A percentile compares a stretch with the other conserved stretches of the same genome.
These are phyloP conservation scores for Mystacides longicornis DNA, from an alignment of 2,888 invertebrate genomes.

Conservation along the genomic window DNA sequence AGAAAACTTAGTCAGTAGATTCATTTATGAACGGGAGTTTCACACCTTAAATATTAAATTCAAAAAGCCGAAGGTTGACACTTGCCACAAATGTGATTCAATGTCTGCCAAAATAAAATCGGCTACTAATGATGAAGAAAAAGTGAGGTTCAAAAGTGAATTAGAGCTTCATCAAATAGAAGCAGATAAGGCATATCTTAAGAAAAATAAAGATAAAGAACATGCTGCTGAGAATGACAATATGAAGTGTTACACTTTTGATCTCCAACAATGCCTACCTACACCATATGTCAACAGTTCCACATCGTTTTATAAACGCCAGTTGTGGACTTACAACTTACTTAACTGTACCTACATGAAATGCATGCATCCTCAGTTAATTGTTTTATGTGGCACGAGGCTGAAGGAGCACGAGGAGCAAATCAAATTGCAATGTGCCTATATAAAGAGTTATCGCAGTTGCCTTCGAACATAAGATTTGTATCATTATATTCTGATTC, in stretches of 20 bases:
- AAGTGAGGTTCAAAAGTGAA: background rate
- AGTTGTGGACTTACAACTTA: constrained; percentile 1
- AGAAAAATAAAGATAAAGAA: background rate
- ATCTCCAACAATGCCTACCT: background rate
- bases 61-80: background rate
- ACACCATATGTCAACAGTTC: background rate
- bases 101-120: background rate
- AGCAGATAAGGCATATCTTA: background rate
- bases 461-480: background rate
- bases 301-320: background rate
- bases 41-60: background rate
- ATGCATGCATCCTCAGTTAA: background rate
- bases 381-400: background rate
- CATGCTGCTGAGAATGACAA: background rate
- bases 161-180: background rate
- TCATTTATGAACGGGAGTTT: background rate
- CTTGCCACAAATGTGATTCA: background rate
- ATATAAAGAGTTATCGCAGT: background rate
- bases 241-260: background rate
- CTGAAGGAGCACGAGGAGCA: background rate
- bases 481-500: background rate
- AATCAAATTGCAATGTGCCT: constrained; percentile 2
- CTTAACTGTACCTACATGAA: background rate
- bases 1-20: background rate
- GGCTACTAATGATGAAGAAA: background rate